These are phyloP conservation scores for Muntiacus reevesi DNA, from an alignment of 2,113 vertebrate genomes.

Conservation along the genomic window DNA sequence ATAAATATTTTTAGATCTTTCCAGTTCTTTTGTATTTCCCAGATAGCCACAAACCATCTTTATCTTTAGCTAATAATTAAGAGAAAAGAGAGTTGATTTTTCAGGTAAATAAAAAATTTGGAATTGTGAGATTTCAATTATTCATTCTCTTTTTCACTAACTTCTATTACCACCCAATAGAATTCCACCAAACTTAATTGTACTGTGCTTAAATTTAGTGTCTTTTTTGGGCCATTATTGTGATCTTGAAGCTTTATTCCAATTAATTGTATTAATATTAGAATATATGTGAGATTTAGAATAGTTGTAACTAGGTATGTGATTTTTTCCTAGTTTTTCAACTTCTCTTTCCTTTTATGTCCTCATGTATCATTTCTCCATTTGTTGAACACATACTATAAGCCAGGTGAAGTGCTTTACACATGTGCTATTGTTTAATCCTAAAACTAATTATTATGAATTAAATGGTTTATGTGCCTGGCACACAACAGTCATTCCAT, in stretches of 20 bases:
- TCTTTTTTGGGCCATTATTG: background rate
- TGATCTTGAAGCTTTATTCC: background rate
- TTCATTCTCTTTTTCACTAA: background rate
- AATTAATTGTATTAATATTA: background rate
- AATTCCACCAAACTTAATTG: background rate
- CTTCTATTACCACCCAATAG: background rate
- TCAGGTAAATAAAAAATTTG: background rate
- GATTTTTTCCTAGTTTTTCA: background rate
- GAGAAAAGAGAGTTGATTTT: background rate
- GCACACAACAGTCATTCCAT: background rate
- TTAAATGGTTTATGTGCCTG: background rate
- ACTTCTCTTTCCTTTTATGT: background rate
- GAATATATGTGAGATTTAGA: background rate
- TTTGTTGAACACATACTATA: background rate
- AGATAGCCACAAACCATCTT: background rate
- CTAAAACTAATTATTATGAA: background rate
- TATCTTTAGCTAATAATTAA: background rate
- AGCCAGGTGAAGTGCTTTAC: background rate
- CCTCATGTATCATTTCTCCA: background rate
- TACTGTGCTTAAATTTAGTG: background rate
- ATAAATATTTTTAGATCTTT: background rate
- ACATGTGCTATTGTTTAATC: background rate
- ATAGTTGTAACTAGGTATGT: background rate
- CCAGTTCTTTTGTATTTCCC: background rate
- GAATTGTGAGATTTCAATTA: background rate